Percentiles rank a stretch among this genome's conserved stretches.
These are phyloP conservation scores for Chionoecetes opilio DNA, from an alignment of 1,140 invertebrate species.

Conservation along the genomic window DNA sequence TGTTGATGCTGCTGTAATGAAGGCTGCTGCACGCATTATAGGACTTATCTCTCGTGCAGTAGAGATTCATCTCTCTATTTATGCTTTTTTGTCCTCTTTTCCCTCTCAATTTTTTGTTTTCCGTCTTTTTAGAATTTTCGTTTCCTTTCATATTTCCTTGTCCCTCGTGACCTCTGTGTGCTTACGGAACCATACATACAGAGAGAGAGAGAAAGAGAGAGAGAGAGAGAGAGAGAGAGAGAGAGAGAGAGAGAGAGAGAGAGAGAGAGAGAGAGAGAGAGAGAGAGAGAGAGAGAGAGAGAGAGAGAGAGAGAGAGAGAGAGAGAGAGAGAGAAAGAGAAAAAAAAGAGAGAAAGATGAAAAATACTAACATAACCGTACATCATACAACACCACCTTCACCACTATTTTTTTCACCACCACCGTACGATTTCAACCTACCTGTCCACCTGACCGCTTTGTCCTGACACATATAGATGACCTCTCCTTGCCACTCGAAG, in stretches of 20 bases:
- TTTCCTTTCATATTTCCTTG: not conserved
- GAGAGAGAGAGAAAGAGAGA: slow-evolving; percentile 33
- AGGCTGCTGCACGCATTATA: no score
- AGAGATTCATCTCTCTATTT: no score
- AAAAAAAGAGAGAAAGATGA: no score
- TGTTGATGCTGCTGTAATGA: no score
- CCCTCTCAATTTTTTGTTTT: not conserved
- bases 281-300: slow-evolving; percentile 27
- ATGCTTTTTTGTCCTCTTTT: not conserved
- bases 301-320: slow-evolving; percentile 46
- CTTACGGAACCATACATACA: no score
- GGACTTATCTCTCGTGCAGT: no score
- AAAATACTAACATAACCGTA: no score
- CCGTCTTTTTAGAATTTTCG: no score
- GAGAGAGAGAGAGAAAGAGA: slow-evolving; percentile 31
- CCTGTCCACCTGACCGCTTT: not conserved
- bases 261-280: slow-evolving; percentile 47
- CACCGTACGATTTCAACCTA: no score
- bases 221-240: slow-evolving; percentile 27
- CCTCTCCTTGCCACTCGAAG: not conserved
- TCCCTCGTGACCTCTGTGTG: not conserved
- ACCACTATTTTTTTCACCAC: no score
- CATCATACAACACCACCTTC: no score
- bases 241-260: slow-evolving; percentile 22
- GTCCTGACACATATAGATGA: not conserved